Base-by-base conservation (phyloP, 1,140 invertebrate genomes). In the Drosophila navojoa region DNA sequence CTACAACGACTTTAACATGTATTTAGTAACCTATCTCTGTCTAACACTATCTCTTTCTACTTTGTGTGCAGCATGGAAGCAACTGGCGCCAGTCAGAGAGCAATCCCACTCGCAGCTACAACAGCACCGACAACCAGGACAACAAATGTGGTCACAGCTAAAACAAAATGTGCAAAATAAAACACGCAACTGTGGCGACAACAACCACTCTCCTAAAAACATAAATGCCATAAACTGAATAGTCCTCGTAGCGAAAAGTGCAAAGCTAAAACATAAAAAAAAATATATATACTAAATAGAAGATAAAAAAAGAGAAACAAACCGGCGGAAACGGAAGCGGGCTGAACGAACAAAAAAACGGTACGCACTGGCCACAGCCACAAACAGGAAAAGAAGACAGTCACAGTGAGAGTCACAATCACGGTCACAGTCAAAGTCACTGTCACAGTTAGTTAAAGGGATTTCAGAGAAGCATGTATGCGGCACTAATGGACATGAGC, bases 121-220 rank as follows among this genome's bases (percentile, higher is more conserved):
- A 15, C 40, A 57, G 9, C 27, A 29, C 6, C 15, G 50, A 45
- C 9, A 55, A 50, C 45, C 11, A 42, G 19, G 57, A 59, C 52
- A 62, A 54, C 47, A 52, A 67, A 61, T 72, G 81, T 76, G 82
- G 78, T 73, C 45, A 52, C 7, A 68, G 57, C 76, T 61, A 59
- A 54, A 73, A 77, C 75, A 87, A 78, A 77, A 87, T 87, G 82
- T 84, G 82, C 60, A 77, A 75, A 84, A 89, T 80, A 89, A 89
- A 87, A 77, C 76, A 77, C 66, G 79, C 62, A 52, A 69, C 70
- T 69, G 77, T 71, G 84, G 76, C 67, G 71, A 22, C 59, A 66
- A 50, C 47, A 63, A 25, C 19, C 63, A 62, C 38, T 55, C 45
- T 29, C 16, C 40, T 50, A 50, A 64, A 64, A 52, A 80, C 72